Evolutionary conservation across 64 coral and sea anemone species (phyloP), one percentile per base, ranked within the genome.

Genomic region (Montipora efflorescens): DNA sequence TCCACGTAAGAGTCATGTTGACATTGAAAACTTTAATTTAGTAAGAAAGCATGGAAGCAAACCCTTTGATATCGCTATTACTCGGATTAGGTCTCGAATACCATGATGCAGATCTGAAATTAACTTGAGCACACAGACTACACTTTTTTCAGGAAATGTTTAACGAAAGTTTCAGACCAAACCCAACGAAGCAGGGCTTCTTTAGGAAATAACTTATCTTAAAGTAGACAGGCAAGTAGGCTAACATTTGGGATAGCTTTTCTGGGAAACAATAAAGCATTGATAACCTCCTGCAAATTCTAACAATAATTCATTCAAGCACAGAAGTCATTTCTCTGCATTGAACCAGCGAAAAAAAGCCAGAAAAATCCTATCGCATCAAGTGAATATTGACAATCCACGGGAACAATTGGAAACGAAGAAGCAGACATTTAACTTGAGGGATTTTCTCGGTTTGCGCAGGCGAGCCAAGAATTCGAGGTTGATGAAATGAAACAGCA

Each of bases 221-320:
- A 36, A 36, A 36, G 36, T 36, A 36, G 36, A 36, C 1, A 36
- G 36, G 36, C 36, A 36, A 36, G 36, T 57, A 57, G 11, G 53
- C 7, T 47, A 13, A 45, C 66, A 67, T 55, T 16, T 67, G 6
- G 10, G 18, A 20, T 85, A 36, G 44, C 21, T 15, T 2, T 1
- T 36, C 8, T 64, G 68, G 82, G 71, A 86, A 68, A 86, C 82
- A 86, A 86, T 86, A 71, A 86, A 13, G 44, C 82, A 68, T 86
- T 86, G 62, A 86, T 86, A 0, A 45, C 20, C 23, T 66, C 28
- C 36, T 25, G 44, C 22, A 86, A 86, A 16, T 19, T 5, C 18
- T 22, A 70, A 13, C 82, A 22, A 70, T 46, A 70, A 86, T 86
- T 48, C 43, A 9, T 48, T 19, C 0, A 70, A 1, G 71, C 48